phyloP scores from a whole-genome alignment of 2,113 vertebrate genomes.

The Pterocles burchelli region DNA sequence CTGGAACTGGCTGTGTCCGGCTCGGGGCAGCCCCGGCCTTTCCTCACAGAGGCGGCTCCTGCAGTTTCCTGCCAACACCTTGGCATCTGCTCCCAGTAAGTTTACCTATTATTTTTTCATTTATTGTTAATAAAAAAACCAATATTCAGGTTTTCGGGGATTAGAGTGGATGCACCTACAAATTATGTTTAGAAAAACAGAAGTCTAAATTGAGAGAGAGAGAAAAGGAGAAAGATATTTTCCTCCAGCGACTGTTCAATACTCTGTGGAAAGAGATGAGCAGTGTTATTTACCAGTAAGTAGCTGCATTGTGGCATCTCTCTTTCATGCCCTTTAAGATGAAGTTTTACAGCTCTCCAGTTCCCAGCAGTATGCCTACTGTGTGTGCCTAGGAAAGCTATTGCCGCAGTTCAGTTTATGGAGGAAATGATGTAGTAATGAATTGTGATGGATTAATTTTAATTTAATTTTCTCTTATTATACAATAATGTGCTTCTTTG shows the following conservation, averaged over 20 bases:
- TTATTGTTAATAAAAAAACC: neutral
- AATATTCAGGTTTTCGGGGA: neutral
- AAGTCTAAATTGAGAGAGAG: neutral
- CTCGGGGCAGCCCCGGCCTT: accelerated
- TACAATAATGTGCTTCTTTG: neutral
- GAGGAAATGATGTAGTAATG: neutral
- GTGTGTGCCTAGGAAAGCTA: neutral
- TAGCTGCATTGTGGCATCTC: neutral
- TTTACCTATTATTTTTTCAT: neutral
- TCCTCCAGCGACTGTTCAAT: neutral
- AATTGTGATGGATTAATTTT: neutral
- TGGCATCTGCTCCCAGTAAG: accelerated
- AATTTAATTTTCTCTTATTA: neutral
- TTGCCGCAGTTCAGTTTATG: neutral
- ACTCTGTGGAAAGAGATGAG: neutral
- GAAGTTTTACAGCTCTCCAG: neutral
- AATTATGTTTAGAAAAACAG: neutral
- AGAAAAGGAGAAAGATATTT: neutral
- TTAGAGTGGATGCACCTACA: neutral
- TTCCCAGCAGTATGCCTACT: neutral
- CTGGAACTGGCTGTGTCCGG: accelerated
- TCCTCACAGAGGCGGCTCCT: neutral
- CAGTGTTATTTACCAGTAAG: neutral
- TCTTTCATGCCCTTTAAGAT: neutral
- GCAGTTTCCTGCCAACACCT: accelerated